A percentile compares a stretch with the other conserved stretches of the same genome.
These are phyloP conservation scores for Pristiophorus japonicus DNA, from an alignment of 2,113 vertebrate genomes.

Conservation along the genomic window DNA sequence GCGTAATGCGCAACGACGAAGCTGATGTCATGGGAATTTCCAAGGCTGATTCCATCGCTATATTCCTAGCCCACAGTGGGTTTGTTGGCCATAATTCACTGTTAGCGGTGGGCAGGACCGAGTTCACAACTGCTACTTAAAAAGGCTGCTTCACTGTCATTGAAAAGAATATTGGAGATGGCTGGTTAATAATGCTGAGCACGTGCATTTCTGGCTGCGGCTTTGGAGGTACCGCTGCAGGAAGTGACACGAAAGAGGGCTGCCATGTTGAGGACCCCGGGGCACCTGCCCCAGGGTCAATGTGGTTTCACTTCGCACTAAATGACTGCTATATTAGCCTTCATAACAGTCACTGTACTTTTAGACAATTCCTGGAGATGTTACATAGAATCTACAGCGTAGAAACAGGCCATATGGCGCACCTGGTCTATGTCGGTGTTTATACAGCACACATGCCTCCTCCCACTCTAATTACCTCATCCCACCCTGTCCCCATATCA, in stretches of 20 bases:
- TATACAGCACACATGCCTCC: background rate
- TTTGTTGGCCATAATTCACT: background rate
- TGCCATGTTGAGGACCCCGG: no score
- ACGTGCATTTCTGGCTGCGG: no score
- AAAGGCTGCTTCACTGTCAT: background rate
- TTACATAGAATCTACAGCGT: background rate
- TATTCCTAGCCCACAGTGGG: background rate
- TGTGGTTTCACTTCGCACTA: background rate
- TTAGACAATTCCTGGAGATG: background rate
- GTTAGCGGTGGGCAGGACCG: background rate
- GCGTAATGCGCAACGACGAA: background rate
- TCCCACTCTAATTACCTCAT: background rate
- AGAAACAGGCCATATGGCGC: background rate
- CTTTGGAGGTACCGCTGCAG: no score
- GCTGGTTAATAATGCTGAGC: background rate
- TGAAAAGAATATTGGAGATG: background rate
- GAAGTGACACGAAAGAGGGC: no score
- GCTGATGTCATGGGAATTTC: background rate
- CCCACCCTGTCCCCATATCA: background rate
- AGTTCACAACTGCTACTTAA: background rate
- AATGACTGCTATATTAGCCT: background rate
- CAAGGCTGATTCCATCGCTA: background rate
- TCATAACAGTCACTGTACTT: background rate
- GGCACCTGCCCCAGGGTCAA: background rate
- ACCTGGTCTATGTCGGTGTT: background rate